Conservation (phyloP, 2,797 vertebrate species). For the Scomberomorus guttatus region DNA sequence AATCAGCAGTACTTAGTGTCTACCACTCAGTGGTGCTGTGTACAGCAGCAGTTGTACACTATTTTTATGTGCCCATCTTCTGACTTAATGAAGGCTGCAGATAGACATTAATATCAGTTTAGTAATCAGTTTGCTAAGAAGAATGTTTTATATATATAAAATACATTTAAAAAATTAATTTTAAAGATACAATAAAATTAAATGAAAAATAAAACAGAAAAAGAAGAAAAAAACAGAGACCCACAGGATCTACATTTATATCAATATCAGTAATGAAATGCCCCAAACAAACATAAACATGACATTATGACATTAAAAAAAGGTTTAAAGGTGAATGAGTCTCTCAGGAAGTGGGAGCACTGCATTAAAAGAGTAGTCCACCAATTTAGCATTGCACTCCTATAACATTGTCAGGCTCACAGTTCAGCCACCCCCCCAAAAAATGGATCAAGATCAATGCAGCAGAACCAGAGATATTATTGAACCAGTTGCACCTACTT, state of each 20-base stretch:
- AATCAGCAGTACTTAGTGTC: neutral
- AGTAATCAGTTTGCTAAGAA: neutral
- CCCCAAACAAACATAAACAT: neutral
- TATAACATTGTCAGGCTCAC: too few relatives aligned
- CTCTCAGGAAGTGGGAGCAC: too few relatives aligned
- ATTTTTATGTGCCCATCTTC: neutral
- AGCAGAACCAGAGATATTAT: too few relatives aligned
- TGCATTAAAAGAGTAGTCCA: too few relatives aligned
- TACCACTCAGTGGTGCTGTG: conserved; percentile 52
- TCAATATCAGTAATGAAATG: neutral
- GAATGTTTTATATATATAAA: too few relatives aligned
- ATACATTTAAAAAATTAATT: neutral
- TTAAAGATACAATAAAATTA: neutral
- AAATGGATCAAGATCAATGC: too few relatives aligned
- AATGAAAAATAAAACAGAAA: neutral
- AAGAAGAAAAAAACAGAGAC: neutral
- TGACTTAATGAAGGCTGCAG: neutral
- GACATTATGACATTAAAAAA: neutral
- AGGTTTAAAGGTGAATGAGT: too few relatives aligned
- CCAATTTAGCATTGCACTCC: too few relatives aligned
- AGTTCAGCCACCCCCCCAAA: too few relatives aligned
- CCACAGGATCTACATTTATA: neutral
- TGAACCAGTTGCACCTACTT: too few relatives aligned
- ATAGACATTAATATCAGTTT: too few relatives aligned
- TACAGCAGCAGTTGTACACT: neutral